phyloP scores from a whole-genome alignment of 2,888 invertebrate genomes.

The Drosophila stalkeri region DNA sequence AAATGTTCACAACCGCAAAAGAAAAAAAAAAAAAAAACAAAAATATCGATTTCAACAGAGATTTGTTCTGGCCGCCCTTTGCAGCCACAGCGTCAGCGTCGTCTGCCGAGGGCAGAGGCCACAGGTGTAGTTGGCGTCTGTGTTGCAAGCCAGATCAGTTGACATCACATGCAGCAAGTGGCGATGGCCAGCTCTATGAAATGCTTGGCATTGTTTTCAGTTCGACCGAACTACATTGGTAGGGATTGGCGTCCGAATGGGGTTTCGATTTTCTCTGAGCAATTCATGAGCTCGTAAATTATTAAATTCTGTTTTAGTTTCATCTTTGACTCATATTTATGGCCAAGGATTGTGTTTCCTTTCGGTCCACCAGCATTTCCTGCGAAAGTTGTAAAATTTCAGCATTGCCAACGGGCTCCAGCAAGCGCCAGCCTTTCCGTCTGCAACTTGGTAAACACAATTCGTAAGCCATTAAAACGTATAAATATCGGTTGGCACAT shows the following conservation, averaged over 20 bases:
- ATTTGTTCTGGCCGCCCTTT: conserved; percentile 49
- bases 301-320: conserved; percentile 56
- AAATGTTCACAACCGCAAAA: conserved; percentile 54
- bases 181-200: conserved; percentile 41
- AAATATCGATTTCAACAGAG: conserved; percentile 70
- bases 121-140: conserved; percentile 22
- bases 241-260: conserved; percentile 4
- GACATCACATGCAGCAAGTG: conserved; percentile 47
- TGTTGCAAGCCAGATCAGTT: conserved; percentile 41
- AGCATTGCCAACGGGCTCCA: conserved; percentile 28
- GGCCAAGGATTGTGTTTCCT: conserved; percentile 67
- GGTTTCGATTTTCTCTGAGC: conserved; percentile 61
- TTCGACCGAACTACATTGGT: conserved; percentile 8
- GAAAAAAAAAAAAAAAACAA: conserved; percentile 52
- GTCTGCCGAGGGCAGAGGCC: conserved; percentile 5
- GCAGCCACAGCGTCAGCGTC: neutral
- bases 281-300: conserved; percentile 78
- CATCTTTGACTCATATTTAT: conserved; percentile 48
- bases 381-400: conserved; percentile 75
- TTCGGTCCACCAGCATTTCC: conserved; percentile 61
- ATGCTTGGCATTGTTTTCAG: conserved; percentile 47
- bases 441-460: conserved; percentile 52
- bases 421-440: conserved; percentile 30
- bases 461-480: conserved; percentile 45
- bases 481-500: conserved; percentile 71